Conservation (phyloP, 2,797 vertebrate species). For the Diplodus puntazzo region DNA sequence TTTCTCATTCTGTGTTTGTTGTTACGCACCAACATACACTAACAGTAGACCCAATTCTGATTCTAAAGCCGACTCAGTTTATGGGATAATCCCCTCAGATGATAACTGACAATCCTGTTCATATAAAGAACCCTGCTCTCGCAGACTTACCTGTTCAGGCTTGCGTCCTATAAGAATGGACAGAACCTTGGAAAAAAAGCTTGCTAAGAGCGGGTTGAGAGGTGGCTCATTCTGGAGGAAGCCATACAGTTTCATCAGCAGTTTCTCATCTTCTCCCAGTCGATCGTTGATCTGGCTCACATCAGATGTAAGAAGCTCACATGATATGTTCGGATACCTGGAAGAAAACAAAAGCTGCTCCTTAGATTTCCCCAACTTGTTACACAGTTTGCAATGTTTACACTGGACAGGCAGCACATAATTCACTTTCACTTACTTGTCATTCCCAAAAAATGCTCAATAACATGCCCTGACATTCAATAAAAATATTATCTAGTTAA, state of each 20-base stretch:
- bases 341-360: background rate
- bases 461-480: too few species aligned
- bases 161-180: conserved; percentile 99
- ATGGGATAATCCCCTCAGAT: background rate
- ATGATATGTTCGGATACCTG: conserved; percentile 99
- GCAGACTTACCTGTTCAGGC: conserved; percentile 92
- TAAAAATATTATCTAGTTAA: too few species aligned
- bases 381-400: background rate
- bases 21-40: background rate
- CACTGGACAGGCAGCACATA: background rate
- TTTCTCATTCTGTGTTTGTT: too few species aligned
- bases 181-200: conserved; percentile 99
- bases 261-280: conserved; percentile 95
- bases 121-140: background rate
- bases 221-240: conserved; percentile 96
- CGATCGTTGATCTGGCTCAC: conserved; percentile 97
- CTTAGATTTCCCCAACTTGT: background rate
- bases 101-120: background rate
- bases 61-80: background rate
- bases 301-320: conserved; percentile 97
- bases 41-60: background rate
- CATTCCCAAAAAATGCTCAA: too few species aligned
- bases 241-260: conserved; percentile 94
- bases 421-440: too few species aligned
- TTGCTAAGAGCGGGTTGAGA: conserved; percentile 96